A percentile compares a stretch with the other conserved stretches of the same genome.
These are phyloP conservation scores for Rhadinocentrus ornatus DNA, from an alignment of 2,797 vertebrate genomes.

Conservation along the genomic window DNA sequence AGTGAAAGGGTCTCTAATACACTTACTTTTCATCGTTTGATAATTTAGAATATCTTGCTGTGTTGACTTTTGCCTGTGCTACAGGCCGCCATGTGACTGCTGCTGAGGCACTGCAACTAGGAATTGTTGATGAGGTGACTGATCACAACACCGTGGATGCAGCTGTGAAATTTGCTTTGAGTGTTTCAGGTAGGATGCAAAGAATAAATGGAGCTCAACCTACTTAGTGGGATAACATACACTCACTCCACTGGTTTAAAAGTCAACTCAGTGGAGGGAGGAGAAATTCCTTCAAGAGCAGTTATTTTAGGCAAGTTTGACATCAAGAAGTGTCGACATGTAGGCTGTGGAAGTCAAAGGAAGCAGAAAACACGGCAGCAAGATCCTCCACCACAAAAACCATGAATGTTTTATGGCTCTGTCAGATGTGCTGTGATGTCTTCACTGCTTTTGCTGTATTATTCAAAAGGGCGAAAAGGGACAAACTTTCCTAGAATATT, in stretches of 20 bases:
- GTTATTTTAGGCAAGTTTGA: slow-evolving; percentile 57
- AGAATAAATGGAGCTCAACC: neutral
- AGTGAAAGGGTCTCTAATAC: neutral
- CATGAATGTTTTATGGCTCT: slow-evolving; percentile 82
- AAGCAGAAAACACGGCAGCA: slow-evolving; percentile 57
- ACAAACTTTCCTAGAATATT: slow-evolving; percentile 78
- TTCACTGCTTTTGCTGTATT: slow-evolving; percentile 77
- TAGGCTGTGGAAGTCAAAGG: slow-evolving; percentile 60
- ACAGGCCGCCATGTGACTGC: slow-evolving; percentile 87
- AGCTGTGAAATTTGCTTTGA: slow-evolving; percentile 85
- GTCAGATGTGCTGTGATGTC: slow-evolving; percentile 79
- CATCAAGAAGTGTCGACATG: slow-evolving; percentile 50
- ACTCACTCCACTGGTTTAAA: slow-evolving; percentile 27
- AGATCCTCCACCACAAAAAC: slow-evolving; percentile 59
- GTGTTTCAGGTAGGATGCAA: slow-evolving; percentile 84
- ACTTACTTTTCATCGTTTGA: neutral
- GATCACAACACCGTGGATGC: slow-evolving; percentile 81
- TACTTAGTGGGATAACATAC: slow-evolving; percentile 20
- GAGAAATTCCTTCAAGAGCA: slow-evolving; percentile 32
- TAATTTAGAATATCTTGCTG: neutral
- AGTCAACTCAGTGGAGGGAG: slow-evolving; percentile 23
- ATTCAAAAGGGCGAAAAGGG: slow-evolving; percentile 79
- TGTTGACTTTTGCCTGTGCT: slow-evolving; percentile 50
- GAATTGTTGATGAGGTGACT: slow-evolving; percentile 88
- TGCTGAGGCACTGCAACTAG: slow-evolving; percentile 88